Conservation (phyloP, 37 sponge, comb jelly and placozoan genomes). For the Chondrosia reniformis region DNA sequence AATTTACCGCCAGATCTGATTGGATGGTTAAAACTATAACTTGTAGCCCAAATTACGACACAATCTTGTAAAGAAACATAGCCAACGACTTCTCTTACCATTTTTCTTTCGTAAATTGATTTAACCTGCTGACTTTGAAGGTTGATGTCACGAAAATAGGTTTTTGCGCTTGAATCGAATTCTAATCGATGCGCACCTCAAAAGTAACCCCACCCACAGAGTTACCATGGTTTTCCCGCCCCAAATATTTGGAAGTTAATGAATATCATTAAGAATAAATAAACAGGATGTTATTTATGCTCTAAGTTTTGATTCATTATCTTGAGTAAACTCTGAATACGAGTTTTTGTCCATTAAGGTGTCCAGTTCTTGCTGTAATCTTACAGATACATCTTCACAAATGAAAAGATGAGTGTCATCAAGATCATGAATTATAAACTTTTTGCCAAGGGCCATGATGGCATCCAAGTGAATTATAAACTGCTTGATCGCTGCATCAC, state of each 20-base stretch:
- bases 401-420: slow-evolving; percentile 85
- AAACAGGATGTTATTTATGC: background rate
- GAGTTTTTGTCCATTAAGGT: slow-evolving; percentile 78
- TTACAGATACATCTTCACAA: slow-evolving; percentile 41
- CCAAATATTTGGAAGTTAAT: background rate
- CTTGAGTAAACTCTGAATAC: slow-evolving; percentile 63
- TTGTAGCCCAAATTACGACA: background rate
- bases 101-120: too few species aligned
- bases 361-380: slow-evolving; percentile 65
- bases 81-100: too few species aligned
- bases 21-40: background rate
- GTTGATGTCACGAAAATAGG: too few species aligned
- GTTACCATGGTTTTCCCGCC: too few species aligned
- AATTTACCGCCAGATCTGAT: background rate
- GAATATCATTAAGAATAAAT: background rate
- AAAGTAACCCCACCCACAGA: too few species aligned
- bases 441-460: slow-evolving; percentile 51
- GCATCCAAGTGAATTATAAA: slow-evolving; percentile 78
- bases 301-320: background rate
- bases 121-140: too few species aligned
- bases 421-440: slow-evolving; percentile 77
- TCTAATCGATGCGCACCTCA: too few species aligned
- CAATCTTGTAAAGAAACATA: too few species aligned
- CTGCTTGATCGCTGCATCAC: slow-evolving; percentile 86
- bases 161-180: too few species aligned